phyloP scores from a whole-genome alignment of 2,797 vertebrate species.

The Myotis myotis region DNA sequence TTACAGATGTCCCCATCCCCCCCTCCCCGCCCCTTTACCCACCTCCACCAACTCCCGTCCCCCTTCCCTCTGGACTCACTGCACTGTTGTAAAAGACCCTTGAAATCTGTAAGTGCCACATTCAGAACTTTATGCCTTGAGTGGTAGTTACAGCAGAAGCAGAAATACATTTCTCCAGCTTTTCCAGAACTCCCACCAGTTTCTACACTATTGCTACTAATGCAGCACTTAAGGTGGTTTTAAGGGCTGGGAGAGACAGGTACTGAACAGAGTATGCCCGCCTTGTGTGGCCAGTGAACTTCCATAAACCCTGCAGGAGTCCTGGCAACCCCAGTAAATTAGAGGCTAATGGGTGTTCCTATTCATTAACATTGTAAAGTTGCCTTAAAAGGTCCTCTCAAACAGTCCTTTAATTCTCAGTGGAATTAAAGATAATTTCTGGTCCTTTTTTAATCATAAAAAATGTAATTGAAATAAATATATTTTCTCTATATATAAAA shows the following conservation, averaged over 20 bases:
- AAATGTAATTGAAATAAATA: background rate
- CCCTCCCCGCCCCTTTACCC: no score
- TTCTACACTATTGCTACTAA: conserved; percentile 68
- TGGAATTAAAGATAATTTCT: conserved; percentile 14
- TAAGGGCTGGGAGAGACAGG: conserved; percentile 48
- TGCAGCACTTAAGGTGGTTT: conserved; percentile 56
- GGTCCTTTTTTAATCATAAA: background rate
- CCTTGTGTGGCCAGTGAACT: conserved; percentile 46
- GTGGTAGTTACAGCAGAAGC: conserved; percentile 48
- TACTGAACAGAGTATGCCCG: conserved; percentile 65
- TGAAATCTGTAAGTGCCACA: conserved; percentile 64
- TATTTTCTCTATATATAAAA: no score
- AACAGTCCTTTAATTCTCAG: background rate
- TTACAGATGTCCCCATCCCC: no score
- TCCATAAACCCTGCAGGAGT: conserved; percentile 42
- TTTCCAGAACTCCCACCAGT: conserved; percentile 61
- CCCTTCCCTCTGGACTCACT: no score
- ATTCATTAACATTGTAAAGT: conserved; percentile 60
- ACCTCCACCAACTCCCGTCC: no score
- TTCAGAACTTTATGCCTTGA: conserved; percentile 57
- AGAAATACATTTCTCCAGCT: conserved; percentile 70
- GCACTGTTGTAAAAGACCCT: conserved; percentile 40
- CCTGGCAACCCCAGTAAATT: conserved; percentile 52
- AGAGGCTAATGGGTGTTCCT: conserved; percentile 53
- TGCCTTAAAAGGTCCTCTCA: conserved; percentile 19